phyloP scores from a whole-genome alignment of 2,888 invertebrate genomes.

The Coleophora deauratella region DNA sequence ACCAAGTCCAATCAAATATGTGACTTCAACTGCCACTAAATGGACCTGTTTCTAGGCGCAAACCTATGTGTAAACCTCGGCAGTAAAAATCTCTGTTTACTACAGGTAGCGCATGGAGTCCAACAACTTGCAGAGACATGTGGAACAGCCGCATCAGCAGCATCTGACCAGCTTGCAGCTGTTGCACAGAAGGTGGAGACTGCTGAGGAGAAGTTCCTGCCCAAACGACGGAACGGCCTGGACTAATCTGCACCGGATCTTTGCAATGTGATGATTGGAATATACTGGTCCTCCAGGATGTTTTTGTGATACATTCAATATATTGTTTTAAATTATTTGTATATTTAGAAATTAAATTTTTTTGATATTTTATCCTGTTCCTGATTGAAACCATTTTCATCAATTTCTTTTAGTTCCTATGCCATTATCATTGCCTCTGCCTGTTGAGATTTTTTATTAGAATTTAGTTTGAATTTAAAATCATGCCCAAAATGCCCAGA shows the following conservation, averaged over 20 bases:
- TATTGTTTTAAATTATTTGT: slow-evolving; percentile 20
- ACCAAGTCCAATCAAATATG: no score
- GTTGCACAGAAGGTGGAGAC: slow-evolving; percentile 58
- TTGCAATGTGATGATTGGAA: background rate
- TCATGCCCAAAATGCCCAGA: no score
- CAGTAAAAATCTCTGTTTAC: slow-evolving; percentile 5
- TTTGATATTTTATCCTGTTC: background rate
- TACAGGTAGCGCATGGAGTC: slow-evolving; percentile 56
- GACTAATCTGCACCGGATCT: slow-evolving; percentile 26
- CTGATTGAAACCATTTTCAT: no score
- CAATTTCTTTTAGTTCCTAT: no score
- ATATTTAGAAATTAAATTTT: slow-evolving; percentile 2
- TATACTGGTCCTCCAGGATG: slow-evolving; percentile 13
- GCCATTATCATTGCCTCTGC: no score
- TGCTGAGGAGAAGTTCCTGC: slow-evolving; percentile 50
- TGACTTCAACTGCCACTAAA: no score
- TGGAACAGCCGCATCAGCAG: slow-evolving; percentile 50
- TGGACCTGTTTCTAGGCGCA: no score
- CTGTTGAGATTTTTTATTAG: no score
- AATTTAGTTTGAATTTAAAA: no score
- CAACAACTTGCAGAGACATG: slow-evolving; percentile 59
- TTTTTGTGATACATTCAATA: slow-evolving; percentile 7
- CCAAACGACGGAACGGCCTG: slow-evolving; percentile 57
- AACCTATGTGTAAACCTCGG: no score
- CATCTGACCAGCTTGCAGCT: slow-evolving; percentile 49